Percentiles rank a stretch among this genome's conserved stretches.
phyloP scores from a whole-genome alignment of 2,888 invertebrate genomes.

The Marasmarcha lunaedactyla region DNA sequence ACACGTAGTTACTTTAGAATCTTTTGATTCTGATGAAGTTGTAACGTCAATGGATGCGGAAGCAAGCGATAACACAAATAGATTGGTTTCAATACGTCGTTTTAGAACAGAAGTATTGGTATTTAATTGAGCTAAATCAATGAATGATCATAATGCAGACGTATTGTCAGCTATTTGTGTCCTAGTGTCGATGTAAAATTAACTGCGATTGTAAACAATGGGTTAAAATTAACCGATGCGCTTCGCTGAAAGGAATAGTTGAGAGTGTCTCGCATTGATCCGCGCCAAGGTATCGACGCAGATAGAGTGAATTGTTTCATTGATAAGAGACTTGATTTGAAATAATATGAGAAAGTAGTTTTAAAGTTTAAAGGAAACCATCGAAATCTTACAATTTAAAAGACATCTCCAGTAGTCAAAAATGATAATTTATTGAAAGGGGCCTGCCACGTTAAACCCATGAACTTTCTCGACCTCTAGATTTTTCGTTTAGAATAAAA shows the following conservation, averaged over 20 bases:
- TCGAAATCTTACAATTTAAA: too few species aligned
- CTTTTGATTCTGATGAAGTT: background rate
- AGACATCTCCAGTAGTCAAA: too few species aligned
- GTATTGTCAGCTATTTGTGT: conserved; percentile 15
- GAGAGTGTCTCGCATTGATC: too few species aligned
- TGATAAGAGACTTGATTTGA: too few species aligned
- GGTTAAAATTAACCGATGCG: conserved; percentile 21
- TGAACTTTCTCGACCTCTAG: too few species aligned
- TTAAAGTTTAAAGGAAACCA: too few species aligned
- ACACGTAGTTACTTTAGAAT: background rate
- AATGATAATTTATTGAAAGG: too few species aligned
- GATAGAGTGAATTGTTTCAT: too few species aligned
- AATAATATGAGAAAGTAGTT: too few species aligned
- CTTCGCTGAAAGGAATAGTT: conserved; percentile 13
- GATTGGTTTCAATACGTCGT: conserved; percentile 3
- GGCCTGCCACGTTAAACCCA: too few species aligned
- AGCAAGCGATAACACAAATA: background rate
- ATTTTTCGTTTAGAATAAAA: too few species aligned
- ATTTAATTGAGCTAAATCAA: conserved; percentile 42
- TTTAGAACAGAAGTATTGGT: conserved; percentile 32
- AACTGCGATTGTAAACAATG: conserved; percentile 15
- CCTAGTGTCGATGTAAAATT: conserved; percentile 14
- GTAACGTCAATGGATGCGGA: conserved; percentile 11
- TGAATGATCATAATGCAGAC: conserved; percentile 29
- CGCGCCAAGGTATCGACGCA: too few species aligned